Percentiles rank a stretch among this genome's conserved stretches.
Conservation (phyloP, 2,113 vertebrate species). For the Xerus inauris region DNA sequence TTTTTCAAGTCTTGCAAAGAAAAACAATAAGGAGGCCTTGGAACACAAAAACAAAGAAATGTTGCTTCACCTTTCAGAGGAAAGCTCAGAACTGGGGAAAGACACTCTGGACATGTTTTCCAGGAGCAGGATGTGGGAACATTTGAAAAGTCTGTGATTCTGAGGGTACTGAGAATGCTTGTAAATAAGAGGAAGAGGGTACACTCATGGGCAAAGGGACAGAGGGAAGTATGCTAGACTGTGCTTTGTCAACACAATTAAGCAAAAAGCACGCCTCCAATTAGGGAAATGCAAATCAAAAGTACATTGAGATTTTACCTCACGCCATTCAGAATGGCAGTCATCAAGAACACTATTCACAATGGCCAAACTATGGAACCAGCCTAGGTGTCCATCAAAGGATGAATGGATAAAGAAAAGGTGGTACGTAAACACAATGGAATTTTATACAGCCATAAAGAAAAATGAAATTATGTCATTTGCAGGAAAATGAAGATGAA, state of each 20-base stretch:
- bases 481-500: too few species aligned
- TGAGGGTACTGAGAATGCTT: background rate
- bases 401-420: too few species aligned
- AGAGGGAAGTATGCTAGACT: background rate
- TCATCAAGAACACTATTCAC: too few species aligned
- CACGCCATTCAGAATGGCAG: too few species aligned
- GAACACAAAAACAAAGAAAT: background rate
- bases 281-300: too few species aligned
- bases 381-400: too few species aligned
- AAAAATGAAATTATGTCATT: too few species aligned
- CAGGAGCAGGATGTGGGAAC: background rate
- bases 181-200: fast-evolving
- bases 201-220: fast-evolving
- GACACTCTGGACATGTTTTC: background rate
- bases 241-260: background rate
- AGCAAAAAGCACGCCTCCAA: background rate
- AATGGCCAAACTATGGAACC: too few species aligned
- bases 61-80: background rate
- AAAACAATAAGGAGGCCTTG: background rate
- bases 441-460: too few species aligned
- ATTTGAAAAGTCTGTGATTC: background rate
- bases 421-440: too few species aligned
- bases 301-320: too few species aligned
- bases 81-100: background rate
- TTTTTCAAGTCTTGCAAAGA: background rate